Evolutionary conservation across 2,888 invertebrate species (phyloP), one percentile per base, ranked within the genome.

Genomic region (Anodontia alba): DNA sequence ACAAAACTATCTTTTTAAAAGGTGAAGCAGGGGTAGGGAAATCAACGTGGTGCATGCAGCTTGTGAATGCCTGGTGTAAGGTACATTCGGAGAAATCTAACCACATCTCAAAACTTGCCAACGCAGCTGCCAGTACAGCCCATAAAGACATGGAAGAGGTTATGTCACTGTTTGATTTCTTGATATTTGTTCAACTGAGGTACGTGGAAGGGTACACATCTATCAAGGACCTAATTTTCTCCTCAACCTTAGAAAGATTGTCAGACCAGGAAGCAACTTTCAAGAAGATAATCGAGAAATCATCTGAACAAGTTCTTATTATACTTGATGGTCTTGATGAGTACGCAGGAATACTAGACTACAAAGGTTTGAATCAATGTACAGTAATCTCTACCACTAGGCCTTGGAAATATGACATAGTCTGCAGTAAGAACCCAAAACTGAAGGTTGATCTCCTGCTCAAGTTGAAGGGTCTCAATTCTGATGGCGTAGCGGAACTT

Each of bases 11-110:
- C 20, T 62, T 62, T 33, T 33, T 62, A 20, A 62, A 62, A 33
- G 62, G 62, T 17, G 62, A 62, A 62, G 62, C 62, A 33, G 62
- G 62, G 10, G 62, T 62, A 12, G 62, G 62, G 12, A 62, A 62
- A 33, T 62, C 62, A 3, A 62, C 62, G 15, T 62, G 62, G 62
- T 62, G 62, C 20, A 33, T 33, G 33, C 62, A 62, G n/a, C 62
- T 62, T 17, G 31, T 62, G 1, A 33, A 62, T 62, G 62, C 62
- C 1, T 62, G 62, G 62, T 31, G 31, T 20, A 62, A 62, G 33
- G 33, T 5, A 33, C 62, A 62, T 3, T 26, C 17, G 1, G 5
- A 31, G 23, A 62, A 33, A 33, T 33, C 33, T 17, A 29, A 5
- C 29, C 26, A 54, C 20, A 17, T 10, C 17, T 20, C 33, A 33